Base-by-base conservation (phyloP, 2,888 invertebrate genomes). In the Trichogramma evanescens region DNA sequence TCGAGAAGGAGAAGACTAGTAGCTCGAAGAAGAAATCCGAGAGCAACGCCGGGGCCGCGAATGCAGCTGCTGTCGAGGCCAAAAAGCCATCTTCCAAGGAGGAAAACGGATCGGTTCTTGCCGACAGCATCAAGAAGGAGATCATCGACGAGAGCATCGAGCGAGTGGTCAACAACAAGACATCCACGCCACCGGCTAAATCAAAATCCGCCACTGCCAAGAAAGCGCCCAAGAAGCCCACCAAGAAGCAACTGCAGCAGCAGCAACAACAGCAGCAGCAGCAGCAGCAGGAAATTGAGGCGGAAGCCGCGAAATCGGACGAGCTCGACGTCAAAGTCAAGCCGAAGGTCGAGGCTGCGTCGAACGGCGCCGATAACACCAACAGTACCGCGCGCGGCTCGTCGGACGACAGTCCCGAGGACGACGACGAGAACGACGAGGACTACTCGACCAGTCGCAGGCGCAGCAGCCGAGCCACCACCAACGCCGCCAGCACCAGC, bases 371-470 rank as follows among this genome's bases (percentile, higher is more conserved):
- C 26, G 69, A 67, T 52, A 55, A 58, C 62, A 63, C 58, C 44
- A 59, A 65, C 5, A 64, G 65, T 26, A 64, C 65, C 7, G 43
- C 44, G 9, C 62, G 65, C 10, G 67, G 68, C 4, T 69, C 69
- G 40, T 70, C 69, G 10, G 71, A 70, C n/a, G 68, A 67, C 41
- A 70, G 69, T 43, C 69, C 68, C 51, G 80, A 82, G 65, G 82
- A 83, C 67, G 66, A 71, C 61, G 26, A 26, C 26, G 26, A 26
- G 26, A 26, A 26, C 45, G 70, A 68, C 51, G 80, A 82, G 65
- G 82, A 83, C 67, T 66, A 71, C 61, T 81, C 83, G 54, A 61
- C 65, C 1, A 7, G 58, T 2, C 55, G 54, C 26, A 40, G 62
- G 2, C 55, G 60, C 2, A 53, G 44, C 6, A 56, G 72, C 71